These are phyloP conservation scores for Entomyzon cyanotis DNA, from an alignment of 2,113 vertebrate species.

Conservation along the genomic window DNA sequence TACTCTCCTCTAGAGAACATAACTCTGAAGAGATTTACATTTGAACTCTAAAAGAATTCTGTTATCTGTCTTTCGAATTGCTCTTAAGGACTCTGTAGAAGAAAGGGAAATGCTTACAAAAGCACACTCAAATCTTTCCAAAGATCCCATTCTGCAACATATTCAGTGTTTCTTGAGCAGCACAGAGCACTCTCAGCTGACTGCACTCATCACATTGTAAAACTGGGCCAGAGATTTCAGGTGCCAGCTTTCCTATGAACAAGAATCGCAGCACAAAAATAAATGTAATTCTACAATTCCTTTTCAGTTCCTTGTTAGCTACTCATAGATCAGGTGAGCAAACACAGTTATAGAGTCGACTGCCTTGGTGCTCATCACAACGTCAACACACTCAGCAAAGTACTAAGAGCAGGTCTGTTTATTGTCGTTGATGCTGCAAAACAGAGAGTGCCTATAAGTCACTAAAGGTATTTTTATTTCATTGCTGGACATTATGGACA, in stretches of 20 bases:
- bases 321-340: not conserved
- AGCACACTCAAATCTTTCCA: slow-evolving; percentile 36
- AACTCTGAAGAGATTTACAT: slow-evolving; percentile 66
- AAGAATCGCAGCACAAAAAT: not conserved
- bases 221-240: not conserved
- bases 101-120: slow-evolving; percentile 21
- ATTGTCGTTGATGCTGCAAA: not conserved
- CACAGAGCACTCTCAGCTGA: not conserved
- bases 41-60: slow-evolving; percentile 49
- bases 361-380: not conserved
- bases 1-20: slow-evolving; percentile 16
- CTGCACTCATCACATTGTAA: not conserved
- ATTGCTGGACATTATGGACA: not conserved
- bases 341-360: not conserved
- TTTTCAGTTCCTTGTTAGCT: not conserved
- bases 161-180: slow-evolving; percentile 11
- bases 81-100: slow-evolving; percentile 44
- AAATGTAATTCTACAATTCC: not conserved
- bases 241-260: not conserved
- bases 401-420: not conserved
- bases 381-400: not conserved
- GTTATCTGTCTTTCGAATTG: slow-evolving; percentile 20
- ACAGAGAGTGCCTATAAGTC: not conserved
- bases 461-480: not conserved
- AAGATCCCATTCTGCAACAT: slow-evolving; percentile 1